phyloP scores from a whole-genome alignment of 2,888 invertebrate species.

The Papilio demoleus region DNA sequence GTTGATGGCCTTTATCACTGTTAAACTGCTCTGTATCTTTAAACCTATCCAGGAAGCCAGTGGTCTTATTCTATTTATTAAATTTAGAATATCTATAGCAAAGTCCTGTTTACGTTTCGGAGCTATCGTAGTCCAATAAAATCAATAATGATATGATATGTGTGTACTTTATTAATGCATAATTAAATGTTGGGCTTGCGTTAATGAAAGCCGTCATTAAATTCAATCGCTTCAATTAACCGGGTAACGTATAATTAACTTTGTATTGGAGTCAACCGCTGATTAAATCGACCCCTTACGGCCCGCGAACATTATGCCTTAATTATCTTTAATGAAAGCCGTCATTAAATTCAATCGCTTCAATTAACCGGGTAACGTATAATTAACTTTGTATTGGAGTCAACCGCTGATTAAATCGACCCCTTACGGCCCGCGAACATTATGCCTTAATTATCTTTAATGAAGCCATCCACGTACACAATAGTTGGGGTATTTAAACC shows the following conservation, averaged over 20 bases:
- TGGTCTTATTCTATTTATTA: too few species aligned
- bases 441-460: slow-evolving; percentile 40
- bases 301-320: slow-evolving; percentile 37
- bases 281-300: slow-evolving; percentile 39
- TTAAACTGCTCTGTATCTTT: too few species aligned
- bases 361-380: slow-evolving; percentile 31
- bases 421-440: slow-evolving; percentile 36
- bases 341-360: slow-evolving; percentile 30
- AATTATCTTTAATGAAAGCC: slow-evolving; percentile 33
- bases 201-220: slow-evolving; percentile 29
- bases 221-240: slow-evolving; percentile 31
- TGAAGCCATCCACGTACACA: slow-evolving; percentile 35
- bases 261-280: slow-evolving; percentile 38
- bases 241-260: slow-evolving; percentile 34
- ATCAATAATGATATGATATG: not conserved
- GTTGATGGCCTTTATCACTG: too few species aligned
- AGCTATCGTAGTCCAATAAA: not conserved
- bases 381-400: slow-evolving; percentile 38
- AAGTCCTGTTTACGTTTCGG: too few species aligned
- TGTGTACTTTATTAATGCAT: not conserved
- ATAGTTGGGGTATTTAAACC: slow-evolving; percentile 34
- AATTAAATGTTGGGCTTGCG: slow-evolving; percentile 5
- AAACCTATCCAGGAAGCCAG: too few species aligned
- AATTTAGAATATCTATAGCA: too few species aligned
- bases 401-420: slow-evolving; percentile 40